A percentile compares a stretch with the other conserved stretches of the same genome.
These are phyloP conservation scores for Peucedramus taeniatus DNA, from an alignment of 2,113 vertebrate genomes.

Conservation along the genomic window DNA sequence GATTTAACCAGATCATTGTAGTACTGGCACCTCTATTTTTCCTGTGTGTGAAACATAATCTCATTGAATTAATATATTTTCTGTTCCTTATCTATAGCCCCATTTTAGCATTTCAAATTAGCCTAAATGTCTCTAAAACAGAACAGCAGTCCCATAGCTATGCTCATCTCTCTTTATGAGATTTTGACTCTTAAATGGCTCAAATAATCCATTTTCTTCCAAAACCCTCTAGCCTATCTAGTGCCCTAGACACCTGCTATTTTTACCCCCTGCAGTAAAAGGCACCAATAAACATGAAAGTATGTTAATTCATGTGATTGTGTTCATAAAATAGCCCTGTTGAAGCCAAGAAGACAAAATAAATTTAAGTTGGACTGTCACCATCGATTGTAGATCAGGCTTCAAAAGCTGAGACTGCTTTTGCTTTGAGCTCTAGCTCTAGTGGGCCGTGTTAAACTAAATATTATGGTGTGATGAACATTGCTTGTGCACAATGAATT, in stretches of 20 bases:
- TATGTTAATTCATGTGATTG: neutral
- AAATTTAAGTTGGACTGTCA: neutral
- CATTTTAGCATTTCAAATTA: neutral
- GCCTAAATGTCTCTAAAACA: neutral
- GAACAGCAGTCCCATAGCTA: neutral
- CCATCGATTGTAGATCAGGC: neutral
- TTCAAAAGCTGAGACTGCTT: neutral
- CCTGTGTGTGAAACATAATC: neutral
- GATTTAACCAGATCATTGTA: neutral
- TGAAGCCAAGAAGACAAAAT: neutral
- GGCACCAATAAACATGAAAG: neutral
- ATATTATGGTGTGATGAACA: neutral
- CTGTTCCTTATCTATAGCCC: neutral
- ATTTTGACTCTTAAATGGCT: neutral
- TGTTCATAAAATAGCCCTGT: neutral
- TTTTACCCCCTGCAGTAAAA: neutral
- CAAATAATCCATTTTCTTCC: neutral
- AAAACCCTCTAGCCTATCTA: neutral
- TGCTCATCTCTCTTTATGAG: neutral
- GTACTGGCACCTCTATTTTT: neutral
- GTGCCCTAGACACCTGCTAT: neutral
- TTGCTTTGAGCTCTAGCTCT: neutral
- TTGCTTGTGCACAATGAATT: neutral
- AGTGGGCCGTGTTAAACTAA: neutral
- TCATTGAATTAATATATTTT: neutral